phyloP scores from a whole-genome alignment of 2,797 vertebrate species.

The Gymnodraco acuticeps region DNA sequence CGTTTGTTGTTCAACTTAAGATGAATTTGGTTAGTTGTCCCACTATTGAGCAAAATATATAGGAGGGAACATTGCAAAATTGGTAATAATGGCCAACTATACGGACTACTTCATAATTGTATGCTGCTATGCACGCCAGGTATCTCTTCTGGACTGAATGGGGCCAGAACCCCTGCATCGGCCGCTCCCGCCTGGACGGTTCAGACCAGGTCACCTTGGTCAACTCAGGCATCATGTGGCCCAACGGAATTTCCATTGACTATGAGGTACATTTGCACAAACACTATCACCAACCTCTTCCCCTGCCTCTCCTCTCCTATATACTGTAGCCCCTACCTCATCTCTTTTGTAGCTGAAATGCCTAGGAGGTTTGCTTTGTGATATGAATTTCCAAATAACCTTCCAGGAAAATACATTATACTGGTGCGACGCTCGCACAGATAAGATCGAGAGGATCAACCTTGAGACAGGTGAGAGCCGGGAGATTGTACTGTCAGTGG shows the following conservation, averaged over 20 bases:
- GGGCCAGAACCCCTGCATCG: slow-evolving; percentile 96
- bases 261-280: slow-evolving; percentile 89
- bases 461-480: slow-evolving; percentile 96
- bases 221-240: slow-evolving; percentile 94
- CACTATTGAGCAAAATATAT: background rate
- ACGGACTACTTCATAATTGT: background rate
- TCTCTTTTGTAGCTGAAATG: slow-evolving; percentile 72
- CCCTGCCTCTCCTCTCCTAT: slow-evolving; percentile 13
- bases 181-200: slow-evolving; percentile 93
- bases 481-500: slow-evolving; percentile 96
- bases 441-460: slow-evolving; percentile 99
- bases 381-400: slow-evolving; percentile 89
- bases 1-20: background rate
- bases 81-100: background rate
- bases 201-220: slow-evolving; percentile 95
- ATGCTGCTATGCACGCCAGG: slow-evolving; percentile 72
- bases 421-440: slow-evolving; percentile 98
- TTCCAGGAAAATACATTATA: slow-evolving; percentile 98
- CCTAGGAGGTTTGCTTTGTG: slow-evolving; percentile 62
- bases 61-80: background rate
- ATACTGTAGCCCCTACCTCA: slow-evolving; percentile 46
- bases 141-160: slow-evolving; percentile 99
- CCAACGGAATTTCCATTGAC: slow-evolving; percentile 97
- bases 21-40: too few species aligned
- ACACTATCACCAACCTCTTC: background rate